Evolutionary conservation across 2,113 vertebrate genomes (phyloP).

Genomic region (Dromas ardeola): DNA sequence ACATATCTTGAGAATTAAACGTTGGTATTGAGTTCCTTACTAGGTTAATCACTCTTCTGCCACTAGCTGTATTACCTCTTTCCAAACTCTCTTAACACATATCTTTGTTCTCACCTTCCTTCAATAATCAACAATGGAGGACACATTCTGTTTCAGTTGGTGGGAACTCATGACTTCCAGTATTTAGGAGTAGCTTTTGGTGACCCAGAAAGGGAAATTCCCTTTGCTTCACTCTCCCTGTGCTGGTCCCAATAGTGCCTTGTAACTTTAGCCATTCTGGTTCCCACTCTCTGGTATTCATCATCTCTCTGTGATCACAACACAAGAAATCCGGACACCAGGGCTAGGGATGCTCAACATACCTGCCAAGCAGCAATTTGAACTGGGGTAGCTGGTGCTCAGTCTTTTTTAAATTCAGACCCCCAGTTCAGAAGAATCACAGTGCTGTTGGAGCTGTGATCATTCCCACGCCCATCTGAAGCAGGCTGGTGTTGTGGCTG

Average conservation of each 20-base stretch:
- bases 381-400: background rate
- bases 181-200: background rate
- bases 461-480: background rate
- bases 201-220: background rate
- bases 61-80: background rate
- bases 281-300: background rate
- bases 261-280: background rate
- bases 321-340: background rate
- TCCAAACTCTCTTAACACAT: background rate
- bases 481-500: background rate
- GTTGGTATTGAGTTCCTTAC: background rate
- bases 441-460: background rate
- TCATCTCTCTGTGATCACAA: background rate
- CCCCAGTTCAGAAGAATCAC: background rate
- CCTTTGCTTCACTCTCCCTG: background rate
- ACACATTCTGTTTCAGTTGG: background rate
- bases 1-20: background rate
- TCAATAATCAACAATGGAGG: background rate
- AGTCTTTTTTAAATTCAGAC: no score
- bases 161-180: background rate
- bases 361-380: background rate
- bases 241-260: background rate
- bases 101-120: background rate
- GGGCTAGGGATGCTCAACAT: no score
- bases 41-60: slow-evolving; percentile 11